These are phyloP conservation scores for Hirtodrosophila alboralis DNA, from an alignment of 2,888 invertebrate genomes.

Conservation along the genomic window DNA sequence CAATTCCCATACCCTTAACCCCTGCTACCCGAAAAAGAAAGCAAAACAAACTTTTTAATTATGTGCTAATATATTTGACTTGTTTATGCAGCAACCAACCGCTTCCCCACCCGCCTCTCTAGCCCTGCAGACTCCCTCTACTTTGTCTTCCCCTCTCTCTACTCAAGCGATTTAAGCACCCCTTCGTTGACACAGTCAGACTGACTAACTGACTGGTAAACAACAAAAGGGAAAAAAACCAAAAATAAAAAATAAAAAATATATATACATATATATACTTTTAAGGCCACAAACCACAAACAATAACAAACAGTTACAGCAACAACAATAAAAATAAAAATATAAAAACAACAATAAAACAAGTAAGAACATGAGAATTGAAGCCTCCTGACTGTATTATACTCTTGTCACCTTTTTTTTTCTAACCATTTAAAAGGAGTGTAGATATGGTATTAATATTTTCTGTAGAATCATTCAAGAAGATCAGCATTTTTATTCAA, in stretches of 20 bases:
- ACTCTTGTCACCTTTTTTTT: too few species aligned
- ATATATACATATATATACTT: too few species aligned
- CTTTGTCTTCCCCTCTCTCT: too few species aligned
- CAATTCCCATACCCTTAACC: background rate
- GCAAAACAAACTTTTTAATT: conserved; percentile 68
- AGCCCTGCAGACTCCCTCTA: too few species aligned
- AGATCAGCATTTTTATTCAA: too few species aligned
- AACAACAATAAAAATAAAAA: conserved; percentile 8
- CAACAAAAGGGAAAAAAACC: conserved; percentile 7
- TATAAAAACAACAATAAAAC: conserved; percentile 9
- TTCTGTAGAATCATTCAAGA: too few species aligned
- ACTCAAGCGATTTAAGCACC: too few species aligned
- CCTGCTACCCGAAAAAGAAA: background rate
- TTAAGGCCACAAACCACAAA: conserved; percentile 34
- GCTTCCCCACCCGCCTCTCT: background rate
- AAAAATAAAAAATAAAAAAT: conserved; percentile 10
- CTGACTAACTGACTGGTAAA: conserved; percentile 30
- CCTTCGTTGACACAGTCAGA: conserved; percentile 21
- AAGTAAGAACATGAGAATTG: conserved; percentile 30
- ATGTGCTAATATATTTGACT: conserved; percentile 60
- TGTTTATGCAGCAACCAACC: conserved; percentile 38
- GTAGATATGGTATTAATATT: too few species aligned
- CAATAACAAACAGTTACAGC: conserved; percentile 19
- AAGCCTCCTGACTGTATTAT: too few species aligned
- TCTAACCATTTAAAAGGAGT: too few species aligned